Conservation (phyloP, 2,797 vertebrate genomes). For the Acrossocheilus fasciatus region DNA sequence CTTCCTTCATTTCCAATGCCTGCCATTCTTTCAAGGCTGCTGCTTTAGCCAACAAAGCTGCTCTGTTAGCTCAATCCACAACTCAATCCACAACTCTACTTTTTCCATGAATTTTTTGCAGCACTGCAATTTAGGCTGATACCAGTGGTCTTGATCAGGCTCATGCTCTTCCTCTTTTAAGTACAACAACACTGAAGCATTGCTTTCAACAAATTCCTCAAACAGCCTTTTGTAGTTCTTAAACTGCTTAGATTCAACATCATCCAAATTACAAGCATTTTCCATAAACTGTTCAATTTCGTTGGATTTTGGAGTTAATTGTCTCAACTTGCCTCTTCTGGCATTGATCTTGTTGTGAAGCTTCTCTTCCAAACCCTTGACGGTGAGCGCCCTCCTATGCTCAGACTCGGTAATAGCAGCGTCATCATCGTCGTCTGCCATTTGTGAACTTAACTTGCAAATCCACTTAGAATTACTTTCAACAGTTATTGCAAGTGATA, state of each 20-base stretch:
- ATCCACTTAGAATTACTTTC: neutral
- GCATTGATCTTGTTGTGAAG: neutral
- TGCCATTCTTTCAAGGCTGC: conserved; percentile 28
- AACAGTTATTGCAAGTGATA: neutral
- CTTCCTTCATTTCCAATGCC: conserved; percentile 32
- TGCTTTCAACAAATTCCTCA: conserved; percentile 12
- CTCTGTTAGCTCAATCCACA: conserved; percentile 37
- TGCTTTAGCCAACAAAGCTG: conserved; percentile 24
- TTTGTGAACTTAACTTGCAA: neutral
- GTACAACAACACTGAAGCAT: conserved; percentile 7
- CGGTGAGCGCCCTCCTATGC: neutral
- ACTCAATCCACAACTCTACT: conserved; percentile 29
- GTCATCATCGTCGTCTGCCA: neutral
- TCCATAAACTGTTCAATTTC: conserved; percentile 33
- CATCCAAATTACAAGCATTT: neutral
- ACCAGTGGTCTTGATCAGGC: conserved; percentile 30
- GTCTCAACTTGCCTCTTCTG: conserved; percentile 44
- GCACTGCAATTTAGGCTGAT: conserved; percentile 14
- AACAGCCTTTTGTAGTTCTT: neutral
- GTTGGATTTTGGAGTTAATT: conserved; percentile 40
- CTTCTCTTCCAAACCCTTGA: conserved; percentile 37
- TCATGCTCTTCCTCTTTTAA: conserved; percentile 31
- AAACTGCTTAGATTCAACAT: neutral
- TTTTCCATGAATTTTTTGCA: conserved; percentile 17
- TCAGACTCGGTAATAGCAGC: neutral